These are phyloP conservation scores for Champsocephalus gunnari DNA, from an alignment of 2,797 vertebrate species.

Conservation along the genomic window DNA sequence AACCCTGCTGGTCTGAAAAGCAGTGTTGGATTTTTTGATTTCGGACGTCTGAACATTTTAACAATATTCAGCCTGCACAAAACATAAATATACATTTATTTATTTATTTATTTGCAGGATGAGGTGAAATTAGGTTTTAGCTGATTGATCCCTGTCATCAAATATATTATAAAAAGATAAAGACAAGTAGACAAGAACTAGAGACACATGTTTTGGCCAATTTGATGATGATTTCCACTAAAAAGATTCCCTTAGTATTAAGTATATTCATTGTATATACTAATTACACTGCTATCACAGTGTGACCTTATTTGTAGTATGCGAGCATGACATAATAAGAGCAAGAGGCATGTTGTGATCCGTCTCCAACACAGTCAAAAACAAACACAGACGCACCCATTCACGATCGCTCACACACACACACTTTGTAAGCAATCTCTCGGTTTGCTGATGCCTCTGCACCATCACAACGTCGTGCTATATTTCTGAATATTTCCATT, in stretches of 20 bases:
- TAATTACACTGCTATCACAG: conserved; percentile 28
- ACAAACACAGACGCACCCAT: conserved; percentile 1
- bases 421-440: conserved; percentile 1
- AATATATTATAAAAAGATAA: conserved; percentile 18
- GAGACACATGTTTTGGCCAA: background rate
- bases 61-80: background rate
- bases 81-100: conserved; percentile 1
- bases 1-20: conserved; percentile 5
- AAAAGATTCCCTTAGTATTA: background rate
- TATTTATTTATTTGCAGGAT: conserved; percentile 8
- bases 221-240: too few relatives aligned
- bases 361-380: conserved; percentile 10
- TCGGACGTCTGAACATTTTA: conserved; percentile 9
- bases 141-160: conserved; percentile 6
- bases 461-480: conserved; percentile 6
- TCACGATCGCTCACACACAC: background rate
- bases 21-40: conserved; percentile 1
- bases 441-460: conserved; percentile 36
- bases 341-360: conserved; percentile 14
- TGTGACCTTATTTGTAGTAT: conserved; percentile 21
- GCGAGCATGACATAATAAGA: conserved; percentile 17
- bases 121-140: conserved; percentile 22
- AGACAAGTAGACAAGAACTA: conserved; percentile 1
- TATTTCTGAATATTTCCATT: conserved; percentile 38
- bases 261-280: conserved; percentile 3